Evolutionary conservation across 2,888 invertebrate genomes (phyloP).

Genomic region (Zygogramma bicolorata): DNA sequence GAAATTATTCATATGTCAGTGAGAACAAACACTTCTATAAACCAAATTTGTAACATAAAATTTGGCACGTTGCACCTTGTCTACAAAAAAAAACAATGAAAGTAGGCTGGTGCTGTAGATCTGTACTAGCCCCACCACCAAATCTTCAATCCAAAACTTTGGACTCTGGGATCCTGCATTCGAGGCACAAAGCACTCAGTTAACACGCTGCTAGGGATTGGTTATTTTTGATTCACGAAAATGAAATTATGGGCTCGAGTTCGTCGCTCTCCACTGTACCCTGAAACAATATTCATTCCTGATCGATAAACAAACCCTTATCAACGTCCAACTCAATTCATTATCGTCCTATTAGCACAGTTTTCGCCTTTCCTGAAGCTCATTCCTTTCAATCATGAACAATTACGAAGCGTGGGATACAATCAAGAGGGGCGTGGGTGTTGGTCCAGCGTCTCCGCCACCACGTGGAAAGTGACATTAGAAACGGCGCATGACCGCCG

Average conservation of each 20-base stretch:
- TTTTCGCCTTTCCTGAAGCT: neutral
- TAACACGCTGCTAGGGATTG: too few relatives aligned
- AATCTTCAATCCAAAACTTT: too few relatives aligned
- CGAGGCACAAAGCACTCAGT: too few relatives aligned
- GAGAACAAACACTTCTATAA: too few relatives aligned
- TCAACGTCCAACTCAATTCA: neutral
- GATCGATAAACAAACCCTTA: neutral
- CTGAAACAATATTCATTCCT: neutral
- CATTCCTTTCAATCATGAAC: neutral
- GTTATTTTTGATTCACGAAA: too few relatives aligned
- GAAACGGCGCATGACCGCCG: constrained; percentile 18
- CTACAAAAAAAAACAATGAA: too few relatives aligned
- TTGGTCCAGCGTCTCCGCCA: constrained; percentile 22
- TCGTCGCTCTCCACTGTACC: neutral
- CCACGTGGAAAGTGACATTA: constrained; percentile 35
- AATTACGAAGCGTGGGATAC: constrained; percentile 11
- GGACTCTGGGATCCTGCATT: too few relatives aligned
- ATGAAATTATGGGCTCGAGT: neutral
- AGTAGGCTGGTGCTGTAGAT: too few relatives aligned
- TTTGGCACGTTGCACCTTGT: too few relatives aligned
- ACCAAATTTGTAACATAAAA: too few relatives aligned
- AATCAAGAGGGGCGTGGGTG: constrained; percentile 23
- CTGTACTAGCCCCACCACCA: too few relatives aligned
- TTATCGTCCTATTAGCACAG: neutral
- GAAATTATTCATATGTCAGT: too few relatives aligned